A percentile compares a stretch with the other conserved stretches of the same genome.
phyloP scores from a whole-genome alignment of 2,888 invertebrate species.

The Chymomyza caudatula region DNA sequence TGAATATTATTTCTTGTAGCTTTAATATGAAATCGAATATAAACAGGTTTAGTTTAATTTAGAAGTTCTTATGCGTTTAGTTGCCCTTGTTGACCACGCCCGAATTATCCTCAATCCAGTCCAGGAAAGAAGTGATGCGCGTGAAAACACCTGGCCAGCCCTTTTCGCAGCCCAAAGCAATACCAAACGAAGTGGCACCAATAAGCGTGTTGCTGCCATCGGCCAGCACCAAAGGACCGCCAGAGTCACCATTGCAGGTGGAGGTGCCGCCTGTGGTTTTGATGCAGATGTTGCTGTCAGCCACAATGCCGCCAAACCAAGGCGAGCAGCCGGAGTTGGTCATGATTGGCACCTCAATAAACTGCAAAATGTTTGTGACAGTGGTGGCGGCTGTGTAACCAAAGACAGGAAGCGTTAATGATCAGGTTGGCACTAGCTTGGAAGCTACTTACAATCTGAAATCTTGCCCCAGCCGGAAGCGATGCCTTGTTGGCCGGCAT shows the following conservation, averaged over 20 bases:
- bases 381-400: constrained; percentile 31
- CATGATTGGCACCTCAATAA: constrained; percentile 54
- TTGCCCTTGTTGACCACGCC: constrained; percentile 50
- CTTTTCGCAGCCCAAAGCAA: constrained; percentile 68
- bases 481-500: constrained; percentile 50
- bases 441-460: constrained; percentile 56
- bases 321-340: constrained; percentile 50
- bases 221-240: constrained; percentile 70
- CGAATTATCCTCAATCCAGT: constrained; percentile 68
- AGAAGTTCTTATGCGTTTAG: constrained; percentile 27
- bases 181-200: constrained; percentile 74
- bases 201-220: constrained; percentile 57
- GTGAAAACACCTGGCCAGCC: constrained; percentile 76
- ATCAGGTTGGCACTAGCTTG: neutral
- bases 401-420: neutral
- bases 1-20: constrained; percentile 59
- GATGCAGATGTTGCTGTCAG: constrained; percentile 63
- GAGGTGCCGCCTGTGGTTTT: constrained; percentile 63
- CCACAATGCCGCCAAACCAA: constrained; percentile 46
- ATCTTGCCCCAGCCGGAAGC: constrained; percentile 75
- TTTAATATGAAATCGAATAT: constrained; percentile 35
- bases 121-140: constrained; percentile 67
- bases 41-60: constrained; percentile 42
- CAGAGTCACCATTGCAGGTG: constrained; percentile 76
- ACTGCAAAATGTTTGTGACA: constrained; percentile 60